Percentiles rank a stretch among this genome's conserved stretches.
These are phyloP conservation scores for Zapus hudsonius DNA, from an alignment of 2,113 vertebrate genomes.

Conservation along the genomic window DNA sequence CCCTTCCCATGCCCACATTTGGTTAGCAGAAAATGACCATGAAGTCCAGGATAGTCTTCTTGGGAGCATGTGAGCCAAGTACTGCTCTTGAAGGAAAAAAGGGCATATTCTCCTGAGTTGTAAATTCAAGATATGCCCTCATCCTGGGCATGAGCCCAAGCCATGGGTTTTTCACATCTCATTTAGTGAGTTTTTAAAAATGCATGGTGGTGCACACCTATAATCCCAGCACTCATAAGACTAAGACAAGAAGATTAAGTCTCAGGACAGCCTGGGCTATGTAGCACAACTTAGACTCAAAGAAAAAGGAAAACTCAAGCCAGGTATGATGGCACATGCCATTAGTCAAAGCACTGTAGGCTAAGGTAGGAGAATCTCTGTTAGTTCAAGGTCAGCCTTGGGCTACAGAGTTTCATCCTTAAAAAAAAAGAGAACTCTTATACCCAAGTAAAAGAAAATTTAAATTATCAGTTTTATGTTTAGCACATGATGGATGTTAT, in stretches of 20 bases:
- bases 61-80: not conserved
- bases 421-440: not conserved
- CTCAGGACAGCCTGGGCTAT: not conserved
- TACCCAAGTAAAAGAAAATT: slow-evolving; percentile 41
- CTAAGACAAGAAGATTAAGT: not conserved
- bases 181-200: not conserved
- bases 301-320: not conserved
- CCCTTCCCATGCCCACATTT: slow-evolving; percentile 4
- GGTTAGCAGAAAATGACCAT: not conserved
- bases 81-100: not conserved
- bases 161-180: not conserved
- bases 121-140: not conserved
- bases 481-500: slow-evolving; percentile 37
- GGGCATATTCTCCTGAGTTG: not conserved
- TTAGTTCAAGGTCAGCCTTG: too few species aligned
- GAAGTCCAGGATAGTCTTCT: slow-evolving; percentile 5
- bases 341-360: too few species aligned
- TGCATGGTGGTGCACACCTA: not conserved
- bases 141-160: not conserved
- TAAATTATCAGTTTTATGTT: slow-evolving; percentile 45
- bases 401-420: too few species aligned
- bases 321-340: not conserved
- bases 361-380: too few species aligned
- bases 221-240: not conserved
- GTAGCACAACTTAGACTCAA: not conserved